Base-by-base conservation (phyloP, 2,113 vertebrate genomes). In the Lasiurus cinereus region DNA sequence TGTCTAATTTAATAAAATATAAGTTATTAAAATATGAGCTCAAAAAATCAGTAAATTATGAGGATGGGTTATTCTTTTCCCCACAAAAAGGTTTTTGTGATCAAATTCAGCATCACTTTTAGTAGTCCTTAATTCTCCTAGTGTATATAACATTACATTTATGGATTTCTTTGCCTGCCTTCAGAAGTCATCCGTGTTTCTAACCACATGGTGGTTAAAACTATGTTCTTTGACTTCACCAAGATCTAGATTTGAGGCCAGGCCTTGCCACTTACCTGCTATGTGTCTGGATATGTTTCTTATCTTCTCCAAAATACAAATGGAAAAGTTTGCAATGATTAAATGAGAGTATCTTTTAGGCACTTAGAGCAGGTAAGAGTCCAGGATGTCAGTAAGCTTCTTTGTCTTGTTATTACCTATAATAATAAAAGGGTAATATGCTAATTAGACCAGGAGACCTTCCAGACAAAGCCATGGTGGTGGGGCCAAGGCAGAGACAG, bases 21-120 rank as follows among this genome's bases (percentile, higher is more conserved):
- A 14, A 62, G 48, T 96, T 48, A 69, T 91, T 64, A 93, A 96
- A 80, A 50, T 56, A 29, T n/a, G 24, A 95, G 36, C 36, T 73
- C 24, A 77, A 29, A 70, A 91, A 86, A 83, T n/a, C 74, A 50
- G 29, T 78, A 74, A 83, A 50, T 69, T 83, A 43, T 73, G 77
- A 33, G 22, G 2, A 39, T 54, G 46, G 24, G 39, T 91, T 74
- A 52, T 90, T 91, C 83, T 87, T 78, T 64, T 67, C 50, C 73
- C 56, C 33, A 29, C 48, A 84, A 90, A 94, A 88, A 21, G n/a
- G 78, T 91, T 62, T 62, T 43, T 59, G 36, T 80, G 66, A 94
- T 83, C 36, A 56, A 93, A 76, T 90, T 79, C 46, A 72, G 31
- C 18, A 6, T 88, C 22, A n/a, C 8, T 79, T 70, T 76, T 48